A percentile compares a stretch with the other conserved stretches of the same genome.
phyloP scores from a whole-genome alignment of 1,140 invertebrate species.

The Zaprionus vittiger region DNA sequence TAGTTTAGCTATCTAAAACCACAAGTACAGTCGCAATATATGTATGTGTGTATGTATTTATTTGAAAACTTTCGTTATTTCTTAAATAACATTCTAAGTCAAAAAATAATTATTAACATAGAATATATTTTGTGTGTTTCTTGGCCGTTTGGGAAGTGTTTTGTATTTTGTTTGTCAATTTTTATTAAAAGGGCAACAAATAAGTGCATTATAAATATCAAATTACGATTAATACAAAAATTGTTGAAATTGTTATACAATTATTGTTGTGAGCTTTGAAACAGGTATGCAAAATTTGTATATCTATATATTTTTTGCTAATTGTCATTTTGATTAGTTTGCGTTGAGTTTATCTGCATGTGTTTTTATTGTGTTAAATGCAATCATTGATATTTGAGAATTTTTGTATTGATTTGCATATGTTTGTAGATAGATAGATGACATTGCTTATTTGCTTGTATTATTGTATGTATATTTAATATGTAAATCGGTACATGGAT shows the following conservation, averaged over 20 bases:
- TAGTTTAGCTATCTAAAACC: slow-evolving; percentile 75
- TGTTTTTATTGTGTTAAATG: slow-evolving; percentile 53
- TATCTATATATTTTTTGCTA: slow-evolving; percentile 16
- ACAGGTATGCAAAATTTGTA: slow-evolving; percentile 13
- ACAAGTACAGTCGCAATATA: slow-evolving; percentile 70
- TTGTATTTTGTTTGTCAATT: slow-evolving; percentile 14
- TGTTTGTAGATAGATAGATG: slow-evolving; percentile 32
- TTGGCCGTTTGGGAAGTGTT: slow-evolving; percentile 49
- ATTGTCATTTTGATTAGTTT: slow-evolving; percentile 51
- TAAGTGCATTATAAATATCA: slow-evolving; percentile 32
- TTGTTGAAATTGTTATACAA: slow-evolving; percentile 48
- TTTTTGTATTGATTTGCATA: slow-evolving; percentile 43
- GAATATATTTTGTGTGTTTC: slow-evolving; percentile 31
- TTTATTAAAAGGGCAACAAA: slow-evolving; percentile 14
- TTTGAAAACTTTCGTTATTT: slow-evolving; percentile 68
- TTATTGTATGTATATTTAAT: slow-evolving; percentile 13
- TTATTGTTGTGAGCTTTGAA: slow-evolving; percentile 46
- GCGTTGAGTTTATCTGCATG: slow-evolving; percentile 35
- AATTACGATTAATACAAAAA: slow-evolving; percentile 37
- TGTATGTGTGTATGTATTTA: slow-evolving; percentile 43
- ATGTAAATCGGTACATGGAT: slow-evolving; percentile 36
- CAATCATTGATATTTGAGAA: slow-evolving; percentile 68
- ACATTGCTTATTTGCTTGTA: slow-evolving; percentile 3
- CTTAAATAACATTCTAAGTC: slow-evolving; percentile 62
- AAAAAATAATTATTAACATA: slow-evolving; percentile 53